Evolutionary conservation across 2,888 invertebrate genomes (phyloP), one percentile per base, ranked within the genome.

Genomic region (Netelia virgata): DNA sequence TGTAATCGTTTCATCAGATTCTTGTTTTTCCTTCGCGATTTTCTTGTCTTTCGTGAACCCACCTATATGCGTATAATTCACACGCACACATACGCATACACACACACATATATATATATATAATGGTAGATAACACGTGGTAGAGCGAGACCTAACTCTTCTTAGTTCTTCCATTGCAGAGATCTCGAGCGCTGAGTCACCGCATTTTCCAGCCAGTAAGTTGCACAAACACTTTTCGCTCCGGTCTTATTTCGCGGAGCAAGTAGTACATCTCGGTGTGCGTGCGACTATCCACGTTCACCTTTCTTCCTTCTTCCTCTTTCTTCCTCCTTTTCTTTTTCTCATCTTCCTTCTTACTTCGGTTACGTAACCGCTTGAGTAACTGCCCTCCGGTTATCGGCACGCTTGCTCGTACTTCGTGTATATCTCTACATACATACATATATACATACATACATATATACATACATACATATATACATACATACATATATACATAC

Each of bases 201-300:
- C 83, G 85, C 83, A 82, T 86, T 86, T 86, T 84, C 77, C 78
- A 81, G 75, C 63, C 55, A 76, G 81, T 72, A 82, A 81, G 81
- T 85, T 85, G 78, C 83, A 85, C 83, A 85, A 86, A 86, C 83
- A 86, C 86, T 85, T 82, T 83, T 83, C 83, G 78, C 75, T 81
- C 78, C 81, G 63, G 82, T 80, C 77, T 82, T 85, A 83, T 86
- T 85, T 85, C 82, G 43, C 61, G 53, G n/a, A 85, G 72, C 82
- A 72, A 85, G 82, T 81, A 72, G 70, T 79, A 79, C 63, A 75
- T 85, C 74, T 72, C 69, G 66, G 74, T 78, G 61, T 85, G 75
- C 74, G 82, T 72, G 75, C 70, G 74, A 78, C 82, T 83, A 73
- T 73, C 53, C 63, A 57, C 43, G 59, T 18, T 63, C 53, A 78